These are phyloP conservation scores for Lypha dubia DNA, from an alignment of 2,888 invertebrate species.

Conservation along the genomic window DNA sequence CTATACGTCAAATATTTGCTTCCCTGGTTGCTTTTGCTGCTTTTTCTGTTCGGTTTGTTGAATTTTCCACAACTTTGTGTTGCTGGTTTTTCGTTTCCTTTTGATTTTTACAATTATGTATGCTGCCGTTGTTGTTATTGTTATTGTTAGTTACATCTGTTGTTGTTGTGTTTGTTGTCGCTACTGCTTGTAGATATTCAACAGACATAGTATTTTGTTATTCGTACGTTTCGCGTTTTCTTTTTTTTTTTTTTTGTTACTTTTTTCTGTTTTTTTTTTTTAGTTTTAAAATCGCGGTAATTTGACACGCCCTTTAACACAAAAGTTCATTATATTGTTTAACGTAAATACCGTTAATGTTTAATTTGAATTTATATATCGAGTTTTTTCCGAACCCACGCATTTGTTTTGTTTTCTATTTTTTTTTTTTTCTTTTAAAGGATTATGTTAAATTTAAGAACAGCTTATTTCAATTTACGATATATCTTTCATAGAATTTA, in stretches of 20 bases:
- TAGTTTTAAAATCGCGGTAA: constrained; percentile 60
- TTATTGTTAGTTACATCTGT: constrained; percentile 67
- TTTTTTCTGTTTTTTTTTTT: constrained; percentile 12
- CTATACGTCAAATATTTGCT: constrained; percentile 70
- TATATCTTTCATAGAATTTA: background rate
- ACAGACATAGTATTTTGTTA: constrained; percentile 71
- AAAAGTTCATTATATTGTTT: constrained; percentile 37
- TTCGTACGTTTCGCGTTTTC: constrained; percentile 43
- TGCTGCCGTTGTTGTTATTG: constrained; percentile 49
- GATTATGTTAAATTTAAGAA: constrained; percentile 16
- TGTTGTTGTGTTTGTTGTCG: constrained; percentile 65
- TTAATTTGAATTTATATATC: background rate
- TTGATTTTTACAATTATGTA: constrained; percentile 33
- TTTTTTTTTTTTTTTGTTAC: background rate
- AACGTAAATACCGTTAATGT: constrained; percentile 17
- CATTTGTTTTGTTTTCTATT: constrained; percentile 6
- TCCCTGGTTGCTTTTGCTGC: constrained; percentile 24
- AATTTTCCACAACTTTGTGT: constrained; percentile 50
- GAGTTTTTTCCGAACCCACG: background rate
- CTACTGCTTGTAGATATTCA: constrained; percentile 61
- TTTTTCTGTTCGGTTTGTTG: constrained; percentile 34
- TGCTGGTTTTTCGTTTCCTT: constrained; percentile 49
- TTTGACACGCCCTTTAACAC: constrained; percentile 63
- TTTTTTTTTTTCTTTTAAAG: background rate
- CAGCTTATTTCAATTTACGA: background rate